Conservation (phyloP, 2,113 vertebrate species). For the Catharus bicknelli region DNA sequence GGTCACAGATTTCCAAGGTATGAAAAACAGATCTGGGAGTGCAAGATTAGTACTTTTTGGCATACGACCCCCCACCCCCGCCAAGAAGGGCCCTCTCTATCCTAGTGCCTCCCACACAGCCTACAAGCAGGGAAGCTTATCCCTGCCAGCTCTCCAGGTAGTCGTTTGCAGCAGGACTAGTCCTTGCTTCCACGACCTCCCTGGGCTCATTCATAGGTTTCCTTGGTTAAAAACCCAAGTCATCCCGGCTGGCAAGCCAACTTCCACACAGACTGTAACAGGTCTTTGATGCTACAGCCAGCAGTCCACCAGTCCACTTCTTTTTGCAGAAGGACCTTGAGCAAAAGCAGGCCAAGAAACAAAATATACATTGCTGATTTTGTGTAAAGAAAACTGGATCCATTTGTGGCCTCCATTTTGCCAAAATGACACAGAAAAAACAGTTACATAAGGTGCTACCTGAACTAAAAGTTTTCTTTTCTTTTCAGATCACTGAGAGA, state of each 20-base stretch:
- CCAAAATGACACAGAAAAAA: background rate
- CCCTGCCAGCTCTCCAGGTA: background rate
- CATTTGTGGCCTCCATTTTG: background rate
- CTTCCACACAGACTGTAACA: accelerated
- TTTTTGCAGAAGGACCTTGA: background rate
- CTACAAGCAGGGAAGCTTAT: background rate
- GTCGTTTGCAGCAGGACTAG: accelerated
- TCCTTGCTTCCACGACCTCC: accelerated
- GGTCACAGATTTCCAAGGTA: background rate
- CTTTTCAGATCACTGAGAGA: constrained; percentile 86
- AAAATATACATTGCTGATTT: background rate
- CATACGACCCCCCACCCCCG: background rate
- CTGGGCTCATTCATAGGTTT: background rate
- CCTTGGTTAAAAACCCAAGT: background rate
- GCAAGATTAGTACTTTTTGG: background rate
- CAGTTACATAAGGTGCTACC: background rate
- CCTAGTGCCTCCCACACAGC: background rate
- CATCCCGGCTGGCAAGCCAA: accelerated
- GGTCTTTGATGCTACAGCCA: background rate
- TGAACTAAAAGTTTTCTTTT: constrained; percentile 26
- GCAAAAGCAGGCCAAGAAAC: background rate
- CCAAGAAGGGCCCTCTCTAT: background rate
- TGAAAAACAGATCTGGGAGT: background rate
- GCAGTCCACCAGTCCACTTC: background rate
- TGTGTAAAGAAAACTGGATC: background rate